Evolutionary conservation across 2,888 invertebrate genomes (phyloP).

Genomic region (Blera fallax): DNA sequence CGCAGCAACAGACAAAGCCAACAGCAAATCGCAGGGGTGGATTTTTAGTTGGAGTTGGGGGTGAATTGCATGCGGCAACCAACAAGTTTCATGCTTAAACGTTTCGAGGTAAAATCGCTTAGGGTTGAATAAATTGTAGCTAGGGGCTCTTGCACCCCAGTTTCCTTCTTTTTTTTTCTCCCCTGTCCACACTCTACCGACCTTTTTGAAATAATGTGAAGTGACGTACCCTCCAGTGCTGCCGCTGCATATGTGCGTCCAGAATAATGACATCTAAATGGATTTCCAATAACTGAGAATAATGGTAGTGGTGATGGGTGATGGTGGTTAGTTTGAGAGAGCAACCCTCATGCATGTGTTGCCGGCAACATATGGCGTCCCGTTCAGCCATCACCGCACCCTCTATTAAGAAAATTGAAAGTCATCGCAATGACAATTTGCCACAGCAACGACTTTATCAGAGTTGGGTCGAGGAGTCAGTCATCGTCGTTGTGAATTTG

Average conservation of each 20-base stretch:
- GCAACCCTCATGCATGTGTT: slow-evolving; percentile 39
- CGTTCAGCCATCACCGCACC: slow-evolving; percentile 48
- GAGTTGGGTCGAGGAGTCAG: slow-evolving; percentile 38
- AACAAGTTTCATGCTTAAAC: slow-evolving; percentile 69
- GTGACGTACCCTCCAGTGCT: slow-evolving; percentile 54
- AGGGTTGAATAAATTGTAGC: slow-evolving; percentile 69
- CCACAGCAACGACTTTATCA: slow-evolving; percentile 66
- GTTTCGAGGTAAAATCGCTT: slow-evolving; percentile 70
- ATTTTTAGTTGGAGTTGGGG: too few relatives aligned
- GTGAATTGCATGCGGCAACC: slow-evolving; percentile 60
- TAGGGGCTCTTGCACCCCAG: slow-evolving; percentile 45
- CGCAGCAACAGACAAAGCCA: slow-evolving; percentile 42
- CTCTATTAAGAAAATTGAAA: slow-evolving; percentile 72
- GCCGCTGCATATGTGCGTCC: slow-evolving; percentile 66
- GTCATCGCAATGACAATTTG: slow-evolving; percentile 72
- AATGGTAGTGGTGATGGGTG: slow-evolving; percentile 25
- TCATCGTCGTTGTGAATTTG: slow-evolving; percentile 24
- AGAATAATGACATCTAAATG: slow-evolving; percentile 72
- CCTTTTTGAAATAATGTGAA: slow-evolving; percentile 59
- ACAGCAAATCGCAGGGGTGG: slow-evolving; percentile 38
- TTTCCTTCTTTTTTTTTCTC: slow-evolving; percentile 12
- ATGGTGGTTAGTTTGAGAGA: slow-evolving; percentile 48
- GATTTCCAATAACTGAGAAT: slow-evolving; percentile 70
- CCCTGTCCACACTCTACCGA: too few relatives aligned
- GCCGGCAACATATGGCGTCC: slow-evolving; percentile 62